These are phyloP conservation scores for Miltochrista miniata DNA, from an alignment of 2,888 invertebrate genomes.

Conservation along the genomic window DNA sequence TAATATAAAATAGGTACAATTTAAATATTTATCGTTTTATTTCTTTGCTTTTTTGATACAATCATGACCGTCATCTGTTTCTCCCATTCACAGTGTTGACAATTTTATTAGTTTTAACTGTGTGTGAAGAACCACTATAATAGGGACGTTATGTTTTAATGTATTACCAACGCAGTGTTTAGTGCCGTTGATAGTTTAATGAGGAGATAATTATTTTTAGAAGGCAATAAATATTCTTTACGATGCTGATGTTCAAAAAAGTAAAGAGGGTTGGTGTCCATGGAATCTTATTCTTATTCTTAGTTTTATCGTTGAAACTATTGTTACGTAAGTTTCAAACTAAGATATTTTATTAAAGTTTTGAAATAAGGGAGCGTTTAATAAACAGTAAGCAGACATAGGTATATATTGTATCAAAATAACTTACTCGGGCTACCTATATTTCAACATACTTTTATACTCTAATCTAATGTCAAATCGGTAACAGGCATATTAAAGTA, in stretches of 20 bases:
- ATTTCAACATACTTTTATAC: not conserved
- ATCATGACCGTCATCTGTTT: constrained; percentile 62
- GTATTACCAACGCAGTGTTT: constrained; percentile 75
- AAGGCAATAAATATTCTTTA: not conserved
- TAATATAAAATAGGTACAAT: too few relatives aligned
- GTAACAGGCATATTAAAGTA: constrained; percentile 18
- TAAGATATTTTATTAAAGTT: too few relatives aligned
- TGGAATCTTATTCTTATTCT: too few relatives aligned
- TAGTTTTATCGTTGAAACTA: too few relatives aligned
- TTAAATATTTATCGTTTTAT: too few relatives aligned
- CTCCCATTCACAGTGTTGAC: constrained; percentile 63
- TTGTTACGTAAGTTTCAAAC: too few relatives aligned
- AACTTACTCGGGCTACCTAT: too few relatives aligned
- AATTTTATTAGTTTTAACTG: constrained; percentile 61
- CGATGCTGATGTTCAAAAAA: too few relatives aligned
- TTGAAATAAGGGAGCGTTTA: too few relatives aligned
- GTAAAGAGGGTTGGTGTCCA: not conserved
- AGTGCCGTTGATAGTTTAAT: constrained; percentile 70
- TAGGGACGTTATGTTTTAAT: constrained; percentile 70
- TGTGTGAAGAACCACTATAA: constrained; percentile 76
- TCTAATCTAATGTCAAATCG: not conserved
- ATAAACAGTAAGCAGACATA: too few relatives aligned
- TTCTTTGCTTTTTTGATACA: constrained; percentile 16
- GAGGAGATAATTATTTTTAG: constrained; percentile 52
- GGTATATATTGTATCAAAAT: too few relatives aligned